Percentiles rank a stretch among this genome's conserved stretches.
Evolutionary conservation across 1,140 invertebrate genomes (phyloP).

Genomic region (Mizuhopecten yessoensis): DNA sequence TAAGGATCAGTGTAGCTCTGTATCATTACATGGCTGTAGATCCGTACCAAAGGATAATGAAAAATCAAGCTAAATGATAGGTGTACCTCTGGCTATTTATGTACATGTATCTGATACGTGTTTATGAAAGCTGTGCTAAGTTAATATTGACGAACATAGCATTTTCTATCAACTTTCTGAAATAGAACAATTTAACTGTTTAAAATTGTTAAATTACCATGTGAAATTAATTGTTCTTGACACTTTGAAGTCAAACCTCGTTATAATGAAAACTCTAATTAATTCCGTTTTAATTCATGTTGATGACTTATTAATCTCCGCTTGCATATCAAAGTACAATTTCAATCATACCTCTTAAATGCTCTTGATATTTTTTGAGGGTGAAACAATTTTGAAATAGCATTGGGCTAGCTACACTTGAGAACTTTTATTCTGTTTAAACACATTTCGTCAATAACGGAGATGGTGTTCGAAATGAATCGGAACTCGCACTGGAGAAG

Average conservation of each 20-base stretch:
- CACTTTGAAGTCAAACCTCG: background rate
- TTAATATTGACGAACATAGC: background rate
- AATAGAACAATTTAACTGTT: background rate
- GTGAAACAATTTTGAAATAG: background rate
- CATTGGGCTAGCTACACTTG: no score
- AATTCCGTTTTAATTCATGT: background rate
- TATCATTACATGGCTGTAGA: background rate
- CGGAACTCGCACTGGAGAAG: no score
- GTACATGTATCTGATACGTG: background rate
- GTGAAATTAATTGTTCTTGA: background rate
- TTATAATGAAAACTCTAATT: background rate
- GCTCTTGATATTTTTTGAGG: background rate
- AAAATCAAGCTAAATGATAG: background rate
- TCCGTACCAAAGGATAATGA: background rate
- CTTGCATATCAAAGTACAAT: background rate
- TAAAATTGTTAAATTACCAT: background rate
- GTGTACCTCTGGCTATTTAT: background rate
- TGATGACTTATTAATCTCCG: background rate
- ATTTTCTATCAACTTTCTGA: background rate
- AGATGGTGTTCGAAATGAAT: no score
- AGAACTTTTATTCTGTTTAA: no score
- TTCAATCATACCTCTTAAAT: background rate
- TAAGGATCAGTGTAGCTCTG: background rate
- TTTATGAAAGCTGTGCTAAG: no score
- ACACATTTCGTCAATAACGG: no score